Base-by-base conservation (phyloP, 2,888 invertebrate species). In the Standfussiana lucernea region DNA sequence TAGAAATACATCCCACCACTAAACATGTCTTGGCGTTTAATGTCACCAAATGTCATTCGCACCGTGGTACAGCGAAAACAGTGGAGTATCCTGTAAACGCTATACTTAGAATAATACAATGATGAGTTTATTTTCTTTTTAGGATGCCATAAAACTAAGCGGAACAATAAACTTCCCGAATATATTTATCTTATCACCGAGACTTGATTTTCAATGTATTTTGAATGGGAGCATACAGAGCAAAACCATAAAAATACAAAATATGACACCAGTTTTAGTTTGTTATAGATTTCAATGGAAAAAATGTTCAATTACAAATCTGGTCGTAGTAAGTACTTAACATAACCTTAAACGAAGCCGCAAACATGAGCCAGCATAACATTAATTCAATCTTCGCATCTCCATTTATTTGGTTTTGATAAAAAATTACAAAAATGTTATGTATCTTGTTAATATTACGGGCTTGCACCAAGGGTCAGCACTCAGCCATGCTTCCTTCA, bases 111-210 rank as follows among this genome's bases (percentile, higher is more conserved):
- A 15, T 28, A 15, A 18, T 67, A 64, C 71, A 69, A 72, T 72
- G 28, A 75, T 47, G 8, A 61, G 13, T 53, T 66, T 67, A 79
- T 74, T 94, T 65, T 64, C 24, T 6, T 71, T 96, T 79, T 90
- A 98, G 98, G 98, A 98, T 89, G 95, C 95, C 79, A 95, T 98
- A 68, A 96, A 97, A 83, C 91, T 98, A 64, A 93, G 93, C 66
- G 98, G 97, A 50, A 97, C 97, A 91, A 97, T 98, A 2, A 97
- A 98, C 93, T 98, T 97, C 90, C 98, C 98, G 1, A 98, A 98
- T 89, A 91, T 98, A 69, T 94, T 95, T 61, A 94, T 98, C 73
- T 91, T 96, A 80, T 97, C 97, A 62, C 95, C 95, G 24, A 92
- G 93, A 79, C 92, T 98, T 7, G 97, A 97, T 91, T 98, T 98